Evolutionary conservation across 2,797 vertebrate species (phyloP), one percentile per base, ranked within the genome.

Genomic region (Perodicticus potto): DNA sequence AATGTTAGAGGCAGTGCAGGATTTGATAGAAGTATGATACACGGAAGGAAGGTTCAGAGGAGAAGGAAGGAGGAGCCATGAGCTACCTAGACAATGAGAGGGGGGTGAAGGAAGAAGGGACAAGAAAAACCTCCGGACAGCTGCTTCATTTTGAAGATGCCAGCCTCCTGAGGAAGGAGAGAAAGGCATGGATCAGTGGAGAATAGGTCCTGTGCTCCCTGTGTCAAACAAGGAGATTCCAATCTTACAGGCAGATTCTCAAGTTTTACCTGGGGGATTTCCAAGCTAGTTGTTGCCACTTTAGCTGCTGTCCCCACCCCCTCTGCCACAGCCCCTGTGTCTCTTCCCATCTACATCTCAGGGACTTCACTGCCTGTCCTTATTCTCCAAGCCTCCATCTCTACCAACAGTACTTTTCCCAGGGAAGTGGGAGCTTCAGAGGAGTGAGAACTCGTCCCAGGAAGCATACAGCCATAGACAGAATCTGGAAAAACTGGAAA

Each of bases 41-140:
- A 3, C 0, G 34, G 45, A 84, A 74, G 25, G 17, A 34, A 83
- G 8, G 59, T 73, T 55, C 25, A 4, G 1, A 0, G 9, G 59
- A 73, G 49, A 17, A 2, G 5, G n/a, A 14, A 22, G 22, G 20
- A 53, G 53, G 25, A 25, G 32, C 27, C 0, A 0, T 59, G 70
- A 43, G 34, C 57, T 45, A 16, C 14, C 59, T 13, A 40, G 55
- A n/a, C 43, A 9, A 12, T 2, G 53, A 70, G 65, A 34, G 34
- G 6, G 34, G 43, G 69, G 43, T 43, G 45, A 63, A 11, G 14
- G n/a, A 22, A 34, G 25, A 2, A 27, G 22, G 63, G 7, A 7
- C 27, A 65, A 43, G 55, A 59, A 20, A 25, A 19, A 4, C 34
- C 27, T n/a, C 73, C 4, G 1, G 67, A 27, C 13, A 3, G 4